phyloP scores from a whole-genome alignment of 2,113 vertebrate genomes.

The Grammomys dolichurus region DNA sequence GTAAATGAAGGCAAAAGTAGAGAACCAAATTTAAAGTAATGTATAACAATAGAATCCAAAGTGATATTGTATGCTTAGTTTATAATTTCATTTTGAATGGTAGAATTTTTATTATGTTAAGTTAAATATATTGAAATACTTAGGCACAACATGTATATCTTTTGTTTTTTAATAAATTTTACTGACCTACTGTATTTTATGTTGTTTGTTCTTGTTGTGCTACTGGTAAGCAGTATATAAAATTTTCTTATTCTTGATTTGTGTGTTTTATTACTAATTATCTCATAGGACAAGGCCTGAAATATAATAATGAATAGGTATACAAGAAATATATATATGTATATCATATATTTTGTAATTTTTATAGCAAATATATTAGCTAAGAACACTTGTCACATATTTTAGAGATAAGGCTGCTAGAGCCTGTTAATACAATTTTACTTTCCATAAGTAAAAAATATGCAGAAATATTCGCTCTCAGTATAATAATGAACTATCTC shows the following conservation, averaged over 20 bases:
- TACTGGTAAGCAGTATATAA: not conserved
- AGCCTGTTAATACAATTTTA: not conserved
- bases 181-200: not conserved
- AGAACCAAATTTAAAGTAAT: not conserved
- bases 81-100: not conserved
- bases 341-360: not conserved
- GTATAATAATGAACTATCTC: not conserved
- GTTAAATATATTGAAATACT: not conserved
- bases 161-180: conserved; percentile 11
- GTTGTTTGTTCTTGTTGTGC: not conserved
- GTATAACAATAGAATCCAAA: not conserved
- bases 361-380: not conserved
- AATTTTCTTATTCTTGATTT: not conserved
- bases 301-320: not conserved
- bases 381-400: not conserved
- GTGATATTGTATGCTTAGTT: not conserved
- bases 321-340: not conserved
- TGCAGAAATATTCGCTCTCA: not conserved
- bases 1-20: not conserved
- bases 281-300: not conserved
- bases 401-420: not conserved
- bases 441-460: not conserved
- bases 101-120: conserved; percentile 30
- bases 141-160: not conserved
- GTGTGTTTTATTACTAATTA: not conserved